These are phyloP conservation scores for Metopia argyrocephala DNA, from an alignment of 2,888 invertebrate species.

Conservation along the genomic window DNA sequence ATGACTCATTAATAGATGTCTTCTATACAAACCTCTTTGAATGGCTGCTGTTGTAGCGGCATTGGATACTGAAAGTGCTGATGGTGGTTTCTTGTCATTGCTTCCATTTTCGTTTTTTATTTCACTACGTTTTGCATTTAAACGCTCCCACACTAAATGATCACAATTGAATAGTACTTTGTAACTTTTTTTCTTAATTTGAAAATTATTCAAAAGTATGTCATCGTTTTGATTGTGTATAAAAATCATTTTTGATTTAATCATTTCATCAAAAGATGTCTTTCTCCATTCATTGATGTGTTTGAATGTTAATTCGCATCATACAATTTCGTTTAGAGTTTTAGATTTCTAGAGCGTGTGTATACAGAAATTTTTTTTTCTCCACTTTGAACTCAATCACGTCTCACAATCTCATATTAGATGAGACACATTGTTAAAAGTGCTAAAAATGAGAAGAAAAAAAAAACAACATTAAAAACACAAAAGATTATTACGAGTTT, in stretches of 20 bases:
- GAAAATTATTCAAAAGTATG: conserved; percentile 80
- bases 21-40: conserved; percentile 53
- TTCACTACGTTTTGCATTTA: conserved; percentile 76
- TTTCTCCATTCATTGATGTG: conserved; percentile 24
- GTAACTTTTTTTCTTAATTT: conserved; percentile 82
- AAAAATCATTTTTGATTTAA: conserved; percentile 45
- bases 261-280: conserved; percentile 35
- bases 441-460: conserved; percentile 37
- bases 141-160: conserved; percentile 83
- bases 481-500: conserved; percentile 3
- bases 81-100: conserved; percentile 29
- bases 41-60: conserved; percentile 22
- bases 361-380: no score
- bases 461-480: neutral
- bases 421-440: conserved; percentile 14
- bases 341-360: conserved; percentile 7
- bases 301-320: conserved; percentile 67
- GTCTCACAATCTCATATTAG: neutral
- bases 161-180: conserved; percentile 83
- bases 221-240: conserved; percentile 63
- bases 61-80: conserved; percentile 6
- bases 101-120: conserved; percentile 5
- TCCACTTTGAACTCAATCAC: conserved; percentile 21
- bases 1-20: neutral
- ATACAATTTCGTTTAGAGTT: conserved; percentile 57